These are phyloP conservation scores for Rhinogobius similis DNA, from an alignment of 2,113 vertebrate genomes.

Conservation along the genomic window DNA sequence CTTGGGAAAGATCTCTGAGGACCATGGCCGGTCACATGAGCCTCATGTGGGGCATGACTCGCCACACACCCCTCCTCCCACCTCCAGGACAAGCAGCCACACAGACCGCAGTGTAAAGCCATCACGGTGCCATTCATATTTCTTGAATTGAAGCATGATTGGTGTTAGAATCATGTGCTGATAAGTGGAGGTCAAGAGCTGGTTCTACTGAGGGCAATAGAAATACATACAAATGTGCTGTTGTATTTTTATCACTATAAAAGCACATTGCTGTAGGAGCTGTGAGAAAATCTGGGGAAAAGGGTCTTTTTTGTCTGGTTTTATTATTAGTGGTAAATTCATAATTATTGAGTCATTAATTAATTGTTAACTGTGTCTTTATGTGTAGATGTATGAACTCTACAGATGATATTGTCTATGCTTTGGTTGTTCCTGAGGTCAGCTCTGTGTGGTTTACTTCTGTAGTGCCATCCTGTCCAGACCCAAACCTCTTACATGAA, in stretches of 20 bases:
- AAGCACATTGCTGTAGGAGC: too few relatives aligned
- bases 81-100: slow-evolving; percentile 46
- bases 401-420: too few relatives aligned
- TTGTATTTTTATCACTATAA: slow-evolving; percentile 27
- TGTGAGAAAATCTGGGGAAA: too few relatives aligned
- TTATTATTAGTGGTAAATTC: too few relatives aligned
- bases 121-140: slow-evolving; percentile 53
- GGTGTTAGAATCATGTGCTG: slow-evolving; percentile 63
- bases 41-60: slow-evolving; percentile 46
- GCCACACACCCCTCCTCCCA: background rate
- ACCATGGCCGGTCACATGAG: slow-evolving; percentile 67
- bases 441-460: too few relatives aligned
- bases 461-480: too few relatives aligned
- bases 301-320: too few relatives aligned
- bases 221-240: slow-evolving; percentile 51
- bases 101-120: slow-evolving; percentile 54
- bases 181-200: slow-evolving; percentile 29
- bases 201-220: slow-evolving; percentile 39
- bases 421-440: too few relatives aligned
- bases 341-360: background rate
- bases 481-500: too few relatives aligned
- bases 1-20: slow-evolving; percentile 48
- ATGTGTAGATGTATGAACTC: too few relatives aligned
- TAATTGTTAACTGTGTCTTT: too few relatives aligned
- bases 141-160: slow-evolving; percentile 41